These are phyloP conservation scores for Ricordea florida DNA, from an alignment of 92 coral and sea anemone species.

Conservation along the genomic window DNA sequence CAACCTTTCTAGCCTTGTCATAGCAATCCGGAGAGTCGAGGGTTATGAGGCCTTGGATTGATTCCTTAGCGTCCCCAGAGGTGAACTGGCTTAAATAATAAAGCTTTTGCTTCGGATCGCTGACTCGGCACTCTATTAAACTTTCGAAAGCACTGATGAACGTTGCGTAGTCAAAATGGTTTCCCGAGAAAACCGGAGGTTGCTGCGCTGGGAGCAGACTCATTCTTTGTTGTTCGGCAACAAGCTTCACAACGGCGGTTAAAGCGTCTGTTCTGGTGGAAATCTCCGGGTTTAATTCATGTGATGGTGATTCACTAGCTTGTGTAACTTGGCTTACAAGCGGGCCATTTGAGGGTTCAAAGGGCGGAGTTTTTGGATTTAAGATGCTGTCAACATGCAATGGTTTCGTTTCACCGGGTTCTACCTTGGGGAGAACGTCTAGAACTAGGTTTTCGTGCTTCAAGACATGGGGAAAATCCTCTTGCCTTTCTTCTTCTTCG, in stretches of 20 bases:
- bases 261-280: conserved; percentile 5
- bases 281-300: background rate
- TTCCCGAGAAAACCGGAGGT: conserved; percentile 48
- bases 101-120: conserved; percentile 24
- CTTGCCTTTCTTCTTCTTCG: too few species aligned
- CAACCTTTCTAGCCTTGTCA: conserved; percentile 34
- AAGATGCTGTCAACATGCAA: too few species aligned
- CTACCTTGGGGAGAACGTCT: too few species aligned
- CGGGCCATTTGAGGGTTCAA: conserved; percentile 16
- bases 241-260: conserved; percentile 14
- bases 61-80: conserved; percentile 47
- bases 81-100: conserved; percentile 44
- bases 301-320: background rate
- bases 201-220: conserved; percentile 39
- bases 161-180: conserved; percentile 20
- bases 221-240: conserved; percentile 24
- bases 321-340: background rate
- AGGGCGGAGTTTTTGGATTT: conserved; percentile 15
- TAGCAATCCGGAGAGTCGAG: conserved; percentile 47
- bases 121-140: conserved; percentile 33
- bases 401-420: too few species aligned
- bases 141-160: conserved; percentile 41
- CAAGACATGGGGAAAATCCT: too few species aligned
- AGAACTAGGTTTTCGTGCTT: too few species aligned
- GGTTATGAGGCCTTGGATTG: conserved; percentile 38